phyloP scores from a whole-genome alignment of 35 echinoderm and acorn worm genomes.

The Diadema setosum region DNA sequence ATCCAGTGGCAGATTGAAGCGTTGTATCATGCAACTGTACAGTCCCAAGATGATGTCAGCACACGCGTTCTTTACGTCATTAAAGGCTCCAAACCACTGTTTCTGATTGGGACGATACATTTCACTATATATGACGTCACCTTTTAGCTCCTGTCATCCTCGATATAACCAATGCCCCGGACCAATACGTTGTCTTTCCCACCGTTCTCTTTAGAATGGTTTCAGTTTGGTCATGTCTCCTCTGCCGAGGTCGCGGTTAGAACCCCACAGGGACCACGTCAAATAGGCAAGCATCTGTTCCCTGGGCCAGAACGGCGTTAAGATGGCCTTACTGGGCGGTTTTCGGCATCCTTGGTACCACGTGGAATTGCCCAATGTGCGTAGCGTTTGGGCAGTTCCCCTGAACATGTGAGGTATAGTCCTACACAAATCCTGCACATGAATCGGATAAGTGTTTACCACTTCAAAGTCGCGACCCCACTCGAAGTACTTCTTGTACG shows the following conservation, averaged over 20 bases:
- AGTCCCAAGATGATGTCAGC: too few species aligned
- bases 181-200: too few species aligned
- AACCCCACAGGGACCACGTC: neutral
- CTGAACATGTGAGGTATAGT: neutral
- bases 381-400: neutral
- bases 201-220: slow-evolving; percentile 1
- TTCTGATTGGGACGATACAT: too few species aligned
- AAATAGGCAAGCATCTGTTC: neutral
- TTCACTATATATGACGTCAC: too few species aligned
- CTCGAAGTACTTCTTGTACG: neutral
- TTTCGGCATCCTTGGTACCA: neutral
- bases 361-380: neutral
- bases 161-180: too few species aligned
- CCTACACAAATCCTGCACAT: neutral
- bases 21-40: too few species aligned
- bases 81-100: too few species aligned
- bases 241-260: neutral
- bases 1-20: too few species aligned
- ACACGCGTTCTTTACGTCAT: too few species aligned
- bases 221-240: neutral
- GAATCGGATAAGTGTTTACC: neutral
- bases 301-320: neutral
- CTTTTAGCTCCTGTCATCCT: too few species aligned
- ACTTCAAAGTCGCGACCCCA: neutral
- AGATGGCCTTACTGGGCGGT: neutral